A percentile compares a stretch with the other conserved stretches of the same genome.
Conservation (phyloP, 1,140 invertebrate genomes). For the Aphidius gifuensis region DNA sequence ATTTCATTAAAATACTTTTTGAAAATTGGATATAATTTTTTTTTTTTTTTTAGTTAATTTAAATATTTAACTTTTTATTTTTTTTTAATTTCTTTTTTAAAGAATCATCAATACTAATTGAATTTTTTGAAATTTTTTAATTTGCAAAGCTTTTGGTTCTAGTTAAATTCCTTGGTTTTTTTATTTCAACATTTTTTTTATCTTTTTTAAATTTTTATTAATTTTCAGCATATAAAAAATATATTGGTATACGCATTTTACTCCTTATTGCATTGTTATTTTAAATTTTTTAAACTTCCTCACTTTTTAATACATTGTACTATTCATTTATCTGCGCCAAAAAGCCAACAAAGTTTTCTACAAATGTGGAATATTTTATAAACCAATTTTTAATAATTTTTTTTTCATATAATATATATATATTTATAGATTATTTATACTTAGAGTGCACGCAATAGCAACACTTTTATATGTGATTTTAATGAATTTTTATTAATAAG, state of each 20-base stretch:
- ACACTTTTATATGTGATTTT: constrained; percentile 11
- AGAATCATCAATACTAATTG: no score
- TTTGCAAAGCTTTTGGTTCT: constrained; percentile 34
- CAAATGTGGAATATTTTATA: no score
- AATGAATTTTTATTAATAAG: not conserved
- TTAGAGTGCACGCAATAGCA: constrained; percentile 16
- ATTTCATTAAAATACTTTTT: no score
- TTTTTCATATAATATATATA: constrained; percentile 5
- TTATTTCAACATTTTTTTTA: constrained; percentile 41
- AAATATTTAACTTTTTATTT: constrained; percentile 4
- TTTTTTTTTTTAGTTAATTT: no score
- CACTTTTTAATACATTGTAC: constrained; percentile 4
- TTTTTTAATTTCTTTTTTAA: constrained; percentile 18
- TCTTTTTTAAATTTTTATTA: constrained; percentile 19
- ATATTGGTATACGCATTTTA: constrained; percentile 52
- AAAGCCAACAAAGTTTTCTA: not conserved
- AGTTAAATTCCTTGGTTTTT: constrained; percentile 44
- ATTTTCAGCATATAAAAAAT: constrained; percentile 51
- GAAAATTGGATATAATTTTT: no score
- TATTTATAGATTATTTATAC: not conserved
- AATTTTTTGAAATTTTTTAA: constrained; percentile 30
- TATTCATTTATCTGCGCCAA: constrained; percentile 2
- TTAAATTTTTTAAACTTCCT: constrained; percentile 33
- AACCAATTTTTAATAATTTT: not conserved
- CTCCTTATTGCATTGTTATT: constrained; percentile 49